phyloP scores from a whole-genome alignment of 2,888 invertebrate genomes.

The Hirtodrosophila duncani region DNA sequence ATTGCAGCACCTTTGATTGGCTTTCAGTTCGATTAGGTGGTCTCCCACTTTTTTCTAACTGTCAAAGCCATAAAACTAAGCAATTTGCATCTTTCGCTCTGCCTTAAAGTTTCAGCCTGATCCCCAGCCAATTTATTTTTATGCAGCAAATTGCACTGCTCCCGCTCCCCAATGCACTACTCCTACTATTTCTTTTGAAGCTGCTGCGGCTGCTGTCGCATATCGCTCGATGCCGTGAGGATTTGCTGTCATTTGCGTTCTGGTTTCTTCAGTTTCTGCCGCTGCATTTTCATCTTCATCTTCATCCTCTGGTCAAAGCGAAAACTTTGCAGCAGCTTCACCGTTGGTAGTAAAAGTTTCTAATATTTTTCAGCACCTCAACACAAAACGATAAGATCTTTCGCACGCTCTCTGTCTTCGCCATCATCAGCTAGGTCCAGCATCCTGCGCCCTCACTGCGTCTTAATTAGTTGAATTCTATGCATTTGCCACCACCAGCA shows the following conservation, averaged over 20 bases:
- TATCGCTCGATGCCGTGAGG: constrained; percentile 48
- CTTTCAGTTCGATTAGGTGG: constrained; percentile 34
- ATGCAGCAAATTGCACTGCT: constrained; percentile 58
- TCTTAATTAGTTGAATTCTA: constrained; percentile 71
- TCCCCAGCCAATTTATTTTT: constrained; percentile 57
- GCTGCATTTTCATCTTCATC: background rate
- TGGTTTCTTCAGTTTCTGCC: constrained; percentile 12
- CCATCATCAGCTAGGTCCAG: too few species aligned
- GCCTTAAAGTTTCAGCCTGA: constrained; percentile 32
- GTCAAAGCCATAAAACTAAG: constrained; percentile 41
- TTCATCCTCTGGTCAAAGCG: constrained; percentile 52
- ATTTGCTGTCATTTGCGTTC: constrained; percentile 64
- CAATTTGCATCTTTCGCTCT: constrained; percentile 27
- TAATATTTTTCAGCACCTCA: constrained; percentile 71
- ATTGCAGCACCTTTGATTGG: constrained; percentile 42
- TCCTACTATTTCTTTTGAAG: background rate
- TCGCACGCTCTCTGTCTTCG: constrained; percentile 36
- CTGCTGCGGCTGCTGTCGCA: constrained; percentile 15
- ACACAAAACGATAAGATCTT: constrained; percentile 62
- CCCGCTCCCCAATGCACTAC: constrained; percentile 22
- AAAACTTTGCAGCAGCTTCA: constrained; percentile 54
- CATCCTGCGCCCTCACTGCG: constrained; percentile 24
- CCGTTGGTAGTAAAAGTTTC: constrained; percentile 56
- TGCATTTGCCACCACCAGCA: constrained; percentile 50
- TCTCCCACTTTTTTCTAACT: background rate